Percentiles rank a stretch among this genome's conserved stretches.
Conservation (phyloP, 2,797 vertebrate genomes). For the Lepilemur septentrionalis region DNA sequence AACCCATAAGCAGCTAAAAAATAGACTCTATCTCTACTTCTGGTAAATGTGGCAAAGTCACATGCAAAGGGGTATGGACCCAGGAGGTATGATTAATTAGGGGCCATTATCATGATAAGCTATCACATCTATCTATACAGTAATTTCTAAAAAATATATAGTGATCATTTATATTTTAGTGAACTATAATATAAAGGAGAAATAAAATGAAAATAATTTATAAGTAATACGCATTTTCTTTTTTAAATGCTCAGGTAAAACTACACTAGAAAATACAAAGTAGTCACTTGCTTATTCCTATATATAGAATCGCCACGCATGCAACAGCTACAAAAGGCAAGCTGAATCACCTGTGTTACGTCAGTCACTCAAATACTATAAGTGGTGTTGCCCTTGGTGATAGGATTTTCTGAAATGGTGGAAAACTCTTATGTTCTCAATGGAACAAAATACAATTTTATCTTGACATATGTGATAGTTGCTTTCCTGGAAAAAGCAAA, state of each 20-base stretch:
- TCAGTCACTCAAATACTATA: not conserved
- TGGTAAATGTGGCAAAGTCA: not conserved
- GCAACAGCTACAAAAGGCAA: not conserved
- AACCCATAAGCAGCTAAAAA: not conserved
- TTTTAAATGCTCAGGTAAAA: not conserved
- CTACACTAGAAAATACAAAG: not conserved
- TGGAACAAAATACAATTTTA: not conserved
- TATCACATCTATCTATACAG: not conserved
- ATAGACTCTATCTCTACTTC: not conserved
- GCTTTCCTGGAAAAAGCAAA: not conserved
- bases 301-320: not conserved
- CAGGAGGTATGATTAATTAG: not conserved
- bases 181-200: not conserved
- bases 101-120: not conserved
- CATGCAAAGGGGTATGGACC: not conserved
- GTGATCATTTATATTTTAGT: not conserved
- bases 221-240: not conserved
- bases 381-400: not conserved
- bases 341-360: not conserved
- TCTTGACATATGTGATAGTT: not conserved
- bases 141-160: not conserved
- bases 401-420: not conserved
- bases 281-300: not conserved
- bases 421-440: not conserved
- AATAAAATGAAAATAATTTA: not conserved